Conservation (phyloP, 2,888 invertebrate species). For the Eucera pruinosa region DNA sequence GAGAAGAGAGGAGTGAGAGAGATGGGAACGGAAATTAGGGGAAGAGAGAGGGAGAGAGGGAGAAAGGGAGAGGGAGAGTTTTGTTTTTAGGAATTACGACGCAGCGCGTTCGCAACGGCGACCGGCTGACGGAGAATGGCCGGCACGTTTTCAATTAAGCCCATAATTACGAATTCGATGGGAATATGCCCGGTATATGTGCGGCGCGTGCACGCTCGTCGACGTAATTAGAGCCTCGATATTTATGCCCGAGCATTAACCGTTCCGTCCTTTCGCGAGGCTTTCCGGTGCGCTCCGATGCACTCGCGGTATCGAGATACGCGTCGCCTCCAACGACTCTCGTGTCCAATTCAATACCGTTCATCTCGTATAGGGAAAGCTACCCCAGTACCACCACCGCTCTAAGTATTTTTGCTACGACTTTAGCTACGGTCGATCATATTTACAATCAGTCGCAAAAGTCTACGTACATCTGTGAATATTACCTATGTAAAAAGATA, state of each 20-base stretch:
- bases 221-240: constrained; percentile 77
- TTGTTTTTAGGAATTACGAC: constrained; percentile 62
- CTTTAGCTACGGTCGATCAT: no score
- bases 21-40: constrained; percentile 1
- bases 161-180: constrained; percentile 81
- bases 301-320: constrained; percentile 34
- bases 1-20: neutral
- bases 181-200: constrained; percentile 64
- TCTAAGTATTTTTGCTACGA: no score
- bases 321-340: constrained; percentile 1
- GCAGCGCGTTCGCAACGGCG: constrained; percentile 41
- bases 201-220: constrained; percentile 71
- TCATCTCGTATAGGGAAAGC: neutral
- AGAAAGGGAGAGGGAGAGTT: constrained; percentile 21
- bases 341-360: constrained; percentile 11
- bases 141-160: constrained; percentile 79
- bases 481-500: no score
- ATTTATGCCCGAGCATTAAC: constrained; percentile 78
- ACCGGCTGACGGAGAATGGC: constrained; percentile 63
- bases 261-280: constrained; percentile 56
- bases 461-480: no score
- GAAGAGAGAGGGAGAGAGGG: neutral
- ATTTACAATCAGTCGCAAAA: no score
- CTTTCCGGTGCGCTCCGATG: constrained; percentile 40
- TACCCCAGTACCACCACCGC: no score